These are phyloP conservation scores for Elachura formosa DNA, from an alignment of 2,113 vertebrate genomes.

Conservation along the genomic window DNA sequence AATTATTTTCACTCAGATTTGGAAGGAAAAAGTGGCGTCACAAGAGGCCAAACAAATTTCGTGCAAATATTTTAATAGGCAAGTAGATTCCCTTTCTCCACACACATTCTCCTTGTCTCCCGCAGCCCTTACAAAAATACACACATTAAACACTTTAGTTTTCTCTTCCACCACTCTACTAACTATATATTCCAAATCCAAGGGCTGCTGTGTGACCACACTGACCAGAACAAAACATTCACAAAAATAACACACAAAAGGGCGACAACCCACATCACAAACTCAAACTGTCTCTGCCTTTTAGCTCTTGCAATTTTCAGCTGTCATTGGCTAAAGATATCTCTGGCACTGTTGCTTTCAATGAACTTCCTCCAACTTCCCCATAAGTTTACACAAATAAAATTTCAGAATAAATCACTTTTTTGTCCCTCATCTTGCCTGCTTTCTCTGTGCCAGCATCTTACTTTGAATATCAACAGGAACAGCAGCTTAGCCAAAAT, in stretches of 20 bases:
- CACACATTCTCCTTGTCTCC: not conserved
- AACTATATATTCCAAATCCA: conserved; percentile 7
- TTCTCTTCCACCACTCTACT: not conserved
- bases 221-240: conserved; percentile 44
- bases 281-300: not conserved
- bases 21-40: not conserved
- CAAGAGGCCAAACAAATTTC: not conserved
- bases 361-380: conserved; percentile 27
- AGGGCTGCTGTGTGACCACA: not conserved
- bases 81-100: not conserved
- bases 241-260: conserved; percentile 23
- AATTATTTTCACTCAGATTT: not conserved
- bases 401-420: conserved; percentile 10
- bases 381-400: not conserved
- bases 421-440: not conserved
- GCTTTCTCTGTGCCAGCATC: conserved; percentile 6
- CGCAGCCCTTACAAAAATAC: not conserved
- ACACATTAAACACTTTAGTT: not conserved
- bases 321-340: conserved; percentile 19
- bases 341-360: conserved; percentile 16
- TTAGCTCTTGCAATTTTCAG: conserved; percentile 25
- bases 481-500: not conserved
- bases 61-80: not conserved
- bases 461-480: conserved; percentile 29
- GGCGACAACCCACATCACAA: conserved; percentile 45